Evolutionary conservation across 2,113 vertebrate genomes (phyloP), one percentile per base, ranked within the genome.

Genomic region (Clarias batrachus): DNA sequence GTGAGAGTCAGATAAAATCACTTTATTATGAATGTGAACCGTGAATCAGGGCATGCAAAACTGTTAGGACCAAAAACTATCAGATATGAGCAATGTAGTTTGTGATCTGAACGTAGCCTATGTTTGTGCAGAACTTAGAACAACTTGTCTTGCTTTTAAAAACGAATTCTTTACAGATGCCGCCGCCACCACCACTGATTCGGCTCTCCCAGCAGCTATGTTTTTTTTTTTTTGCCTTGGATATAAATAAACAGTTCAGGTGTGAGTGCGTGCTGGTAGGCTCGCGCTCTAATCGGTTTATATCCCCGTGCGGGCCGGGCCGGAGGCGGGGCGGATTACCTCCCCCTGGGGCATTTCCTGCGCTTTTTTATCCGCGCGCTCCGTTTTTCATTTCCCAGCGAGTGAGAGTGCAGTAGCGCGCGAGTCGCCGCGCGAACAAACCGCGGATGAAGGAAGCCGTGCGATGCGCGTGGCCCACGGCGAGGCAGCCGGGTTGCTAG

Each of bases 311-410:
- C 27, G 74, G 74, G 52, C 74, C 27, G 74, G 74, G 52, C 74
- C 74, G 74, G 78, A 41, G 78, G 78, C 63, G 81, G 81, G 33
- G 81, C 60, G 81, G 63, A 68, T 68, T 54, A 27, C 37, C 59
- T 1, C 27, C 23, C 52, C 48, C 65, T 27, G n/a, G 17, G 17
- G 2, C 48, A 19, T 30, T 54, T 21, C 30, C 41, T 68, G 65
- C 62, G 81, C 63, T 27, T 68, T 83, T 68, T 83, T 68, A 83
- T 56, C 6, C 9, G n/a, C 19, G n/a, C 65, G n/a, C 82, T 54
- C 41, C 16, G 82, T 25, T 59, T 71, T 57, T 13, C 48, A 48
- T 48, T 66, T 8, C 17, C 3, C 63, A 30, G 8, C 25, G 37
- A 1, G 5, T 52, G 37, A 66, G 23, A 21, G 25, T 54, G 63